These are phyloP conservation scores for Hemichromis elongatus DNA, from an alignment of 2,113 vertebrate genomes.

Conservation along the genomic window DNA sequence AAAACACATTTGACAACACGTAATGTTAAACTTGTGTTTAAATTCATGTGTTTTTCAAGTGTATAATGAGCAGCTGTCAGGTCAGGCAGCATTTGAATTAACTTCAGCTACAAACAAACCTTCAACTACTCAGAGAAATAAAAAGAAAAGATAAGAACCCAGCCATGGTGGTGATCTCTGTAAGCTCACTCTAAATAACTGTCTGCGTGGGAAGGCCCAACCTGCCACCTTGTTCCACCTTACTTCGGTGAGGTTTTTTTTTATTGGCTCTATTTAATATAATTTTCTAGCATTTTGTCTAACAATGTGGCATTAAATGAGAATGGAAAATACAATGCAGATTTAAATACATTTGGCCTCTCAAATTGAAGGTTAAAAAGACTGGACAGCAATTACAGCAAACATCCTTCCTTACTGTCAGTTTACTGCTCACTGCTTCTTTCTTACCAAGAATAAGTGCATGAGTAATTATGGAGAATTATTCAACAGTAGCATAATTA, in stretches of 20 bases:
- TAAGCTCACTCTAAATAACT: neutral
- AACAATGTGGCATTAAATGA: conserved; percentile 42
- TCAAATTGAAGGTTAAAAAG: conserved; percentile 50
- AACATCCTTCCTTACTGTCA: conserved; percentile 11
- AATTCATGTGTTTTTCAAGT: neutral
- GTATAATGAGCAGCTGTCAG: neutral
- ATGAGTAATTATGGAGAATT: conserved; percentile 72
- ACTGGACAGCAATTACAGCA: conserved; percentile 44
- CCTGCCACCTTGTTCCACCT: neutral
- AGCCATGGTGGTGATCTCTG: neutral
- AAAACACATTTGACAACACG: neutral
- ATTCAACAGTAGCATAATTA: conserved; percentile 73
- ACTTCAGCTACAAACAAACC: neutral
- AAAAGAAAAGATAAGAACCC: neutral
- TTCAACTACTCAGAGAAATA: neutral
- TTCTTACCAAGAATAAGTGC: conserved; percentile 62
- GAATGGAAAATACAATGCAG: conserved; percentile 35
- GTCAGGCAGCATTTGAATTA: neutral
- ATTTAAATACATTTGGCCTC: conserved; percentile 55
- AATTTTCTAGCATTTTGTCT: neutral
- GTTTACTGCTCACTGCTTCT: conserved; percentile 41
- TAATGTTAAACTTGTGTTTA: neutral
- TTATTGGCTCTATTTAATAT: conserved; percentile 33
- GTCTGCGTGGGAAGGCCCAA: neutral
- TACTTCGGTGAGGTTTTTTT: neutral